Percentiles rank a stretch among this genome's conserved stretches.
Evolutionary conservation across 2,888 invertebrate species (phyloP).

Genomic region (Muschampia staudingeri): DNA sequence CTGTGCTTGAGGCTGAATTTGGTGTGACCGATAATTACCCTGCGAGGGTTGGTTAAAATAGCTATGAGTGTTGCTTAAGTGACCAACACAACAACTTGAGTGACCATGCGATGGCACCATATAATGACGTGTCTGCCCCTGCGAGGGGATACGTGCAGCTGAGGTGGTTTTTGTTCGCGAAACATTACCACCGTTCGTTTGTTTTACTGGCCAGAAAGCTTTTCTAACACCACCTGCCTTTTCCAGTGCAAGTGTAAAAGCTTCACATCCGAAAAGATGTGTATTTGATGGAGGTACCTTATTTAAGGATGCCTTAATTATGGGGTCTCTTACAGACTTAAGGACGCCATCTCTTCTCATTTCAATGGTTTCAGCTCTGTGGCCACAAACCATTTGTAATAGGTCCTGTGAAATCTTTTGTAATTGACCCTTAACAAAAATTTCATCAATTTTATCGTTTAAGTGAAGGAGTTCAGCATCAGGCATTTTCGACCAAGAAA

Average conservation of each 20-base stretch:
- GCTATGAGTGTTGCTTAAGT: not conserved
- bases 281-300: conserved; percentile 30
- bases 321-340: conserved; percentile 20
- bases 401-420: conserved; percentile 6
- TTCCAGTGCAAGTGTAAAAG: conserved; percentile 24
- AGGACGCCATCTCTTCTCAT: conserved; percentile 22
- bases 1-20: not conserved
- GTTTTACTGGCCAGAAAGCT: conserved; percentile 17
- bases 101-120: not conserved
- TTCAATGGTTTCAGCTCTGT: conserved; percentile 33
- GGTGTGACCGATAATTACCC: not conserved
- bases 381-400: conserved; percentile 31
- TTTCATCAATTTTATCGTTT: conserved; percentile 10
- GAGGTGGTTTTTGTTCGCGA: not conserved
- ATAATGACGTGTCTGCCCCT: conserved; percentile 20
- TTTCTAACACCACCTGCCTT: conserved; percentile 31
- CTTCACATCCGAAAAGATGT: conserved; percentile 19
- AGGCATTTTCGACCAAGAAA: conserved; percentile 35
- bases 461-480: not conserved
- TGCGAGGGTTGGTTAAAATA: conserved; percentile 22
- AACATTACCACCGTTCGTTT: not conserved
- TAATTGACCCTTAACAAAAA: conserved; percentile 27
- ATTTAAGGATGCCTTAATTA: conserved; percentile 16
- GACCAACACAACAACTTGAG: not conserved
- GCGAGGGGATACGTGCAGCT: conserved; percentile 10